Base-by-base conservation (phyloP, 2,888 invertebrate genomes). In the Brassicogethes aeneus region DNA sequence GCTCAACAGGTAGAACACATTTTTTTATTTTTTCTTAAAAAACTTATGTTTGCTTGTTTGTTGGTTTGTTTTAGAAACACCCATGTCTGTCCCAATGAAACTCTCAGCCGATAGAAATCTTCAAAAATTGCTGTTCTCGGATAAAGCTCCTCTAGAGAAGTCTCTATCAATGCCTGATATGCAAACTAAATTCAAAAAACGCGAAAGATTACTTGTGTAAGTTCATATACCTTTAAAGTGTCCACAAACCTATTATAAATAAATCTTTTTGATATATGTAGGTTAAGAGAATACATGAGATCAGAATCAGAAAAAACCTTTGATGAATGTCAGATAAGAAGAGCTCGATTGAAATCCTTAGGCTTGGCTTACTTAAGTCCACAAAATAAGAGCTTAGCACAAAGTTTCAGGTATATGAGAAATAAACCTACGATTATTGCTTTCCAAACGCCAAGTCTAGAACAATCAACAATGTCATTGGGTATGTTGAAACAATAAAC, bases 321-420 rank as follows among this genome's bases (percentile, higher is more conserved):
- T 56, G 80, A 83, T 57, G 80, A 80, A 50, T 73, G 73, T 39
- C 77, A 80, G 43, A 75, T 85, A 47, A 71, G 75, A 3, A 70
- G 76, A 16, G 82, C 82, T 0, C 71, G 79, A 15, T 62, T 79
- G 31, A 77, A 79, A 55, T 77, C 79, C 3, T 66, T 79, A n/a
- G 80, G 80, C 1, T 58, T 79, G 49, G 82, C 81, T 1, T 82
- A 85, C 63, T 66, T 81, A 34, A 82, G 81, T 56, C 86, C 86
- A 1, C 87, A 85, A 60, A 84, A 86, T 60, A 82, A 80, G 53
- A 83, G 85, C 1, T 68, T 89, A 45, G 88, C 87, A 0, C 86
- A 88, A 59, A 86, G 87, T 61, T 90, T 90, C 68, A 76, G 89
- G n/a, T 91, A 90, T 61, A 88, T 91, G 88, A 69, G 91, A 34